These are phyloP conservation scores for Heliocidaris erythrogramma DNA, from an alignment of 35 echinoderm and acorn worm species.

Conservation along the genomic window DNA sequence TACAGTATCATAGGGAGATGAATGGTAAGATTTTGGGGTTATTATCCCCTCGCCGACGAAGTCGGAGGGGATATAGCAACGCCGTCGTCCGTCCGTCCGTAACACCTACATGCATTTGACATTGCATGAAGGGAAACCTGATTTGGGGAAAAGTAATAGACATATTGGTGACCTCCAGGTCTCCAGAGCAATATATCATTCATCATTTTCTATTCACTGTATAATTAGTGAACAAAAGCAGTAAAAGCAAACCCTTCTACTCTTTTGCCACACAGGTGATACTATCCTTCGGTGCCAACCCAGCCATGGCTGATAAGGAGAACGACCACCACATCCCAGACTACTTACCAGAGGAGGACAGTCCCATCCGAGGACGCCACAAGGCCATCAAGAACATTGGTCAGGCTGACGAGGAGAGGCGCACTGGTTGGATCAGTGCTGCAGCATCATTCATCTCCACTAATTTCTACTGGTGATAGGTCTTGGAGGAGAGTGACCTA, in stretches of 20 bases:
- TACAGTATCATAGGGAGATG: too few species aligned
- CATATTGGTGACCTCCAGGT: too few species aligned
- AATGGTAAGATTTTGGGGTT: too few species aligned
- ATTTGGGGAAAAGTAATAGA: too few species aligned
- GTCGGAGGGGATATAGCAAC: too few species aligned
- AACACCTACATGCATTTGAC: too few species aligned
- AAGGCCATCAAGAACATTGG: constrained; percentile 77
- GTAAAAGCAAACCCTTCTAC: neutral
- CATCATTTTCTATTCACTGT: too few species aligned
- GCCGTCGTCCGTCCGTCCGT: too few species aligned
- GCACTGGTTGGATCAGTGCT: constrained; percentile 74
- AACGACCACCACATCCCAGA: constrained; percentile 64
- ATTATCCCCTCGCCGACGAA: too few species aligned
- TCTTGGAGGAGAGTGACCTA: neutral
- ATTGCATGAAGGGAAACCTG: too few species aligned
- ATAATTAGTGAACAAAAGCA: too few species aligned
- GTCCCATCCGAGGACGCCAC: constrained; percentile 73
- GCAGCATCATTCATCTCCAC: constrained; percentile 89
- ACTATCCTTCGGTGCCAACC: constrained; percentile 90
- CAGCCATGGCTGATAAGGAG: constrained; percentile 81
- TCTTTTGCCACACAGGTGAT: constrained; percentile 59
- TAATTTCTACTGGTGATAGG: constrained; percentile 94
- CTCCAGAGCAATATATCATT: too few species aligned
- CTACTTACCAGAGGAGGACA: constrained; percentile 92
- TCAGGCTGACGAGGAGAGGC: constrained; percentile 29